Base-by-base conservation (phyloP, 2,888 invertebrate species). In the Tenthredo notha region DNA sequence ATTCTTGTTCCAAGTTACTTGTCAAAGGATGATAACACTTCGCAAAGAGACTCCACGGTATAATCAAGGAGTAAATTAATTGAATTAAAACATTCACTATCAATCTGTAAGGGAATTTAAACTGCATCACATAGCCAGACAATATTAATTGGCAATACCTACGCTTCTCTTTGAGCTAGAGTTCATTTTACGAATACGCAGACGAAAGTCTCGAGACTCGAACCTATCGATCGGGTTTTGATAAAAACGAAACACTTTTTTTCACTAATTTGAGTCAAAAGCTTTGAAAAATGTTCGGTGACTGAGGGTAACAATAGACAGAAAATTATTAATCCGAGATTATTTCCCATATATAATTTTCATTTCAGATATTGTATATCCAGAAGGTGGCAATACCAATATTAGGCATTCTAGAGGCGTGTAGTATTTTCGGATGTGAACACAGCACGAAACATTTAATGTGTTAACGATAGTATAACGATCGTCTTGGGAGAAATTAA, bases 401-500 rank as follows among this genome's bases (percentile, higher is more conserved):
- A 80, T 80, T 43, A 61, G 29, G 43, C 33, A 58, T 80, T 61
- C 61, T 40, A n/a, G 33, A 80, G 7, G 29, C 37, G 15, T 21
- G 10, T 25, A 43, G 40, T 18, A 74, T 74, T 74, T 29, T 33
- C 43, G 21, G 25, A 29, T 40, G 50, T 12, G 78, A 78, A 77
- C 50, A 9, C 43, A 33, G 61, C 43, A 87, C 88, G 88, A 89
- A 87, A 87, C 85, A 85, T 87, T 61, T 88, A 88, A 87, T 88
- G 87, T 86, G 86, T 87, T 89, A 87, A 89, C 88, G 84, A 84
- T 86, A 84, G 85, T 75, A 72, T 85, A 86, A 87, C 88, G 87
- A 86, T 85, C 84, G 86, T 86, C 88, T 86, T 84, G 86, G 84
- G 88, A 87, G 80, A 85, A 86, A 89, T 88, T 88, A 88, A 86